Base-by-base conservation (phyloP, 1,140 invertebrate species). In the Drosophila equinoxialis region DNA sequence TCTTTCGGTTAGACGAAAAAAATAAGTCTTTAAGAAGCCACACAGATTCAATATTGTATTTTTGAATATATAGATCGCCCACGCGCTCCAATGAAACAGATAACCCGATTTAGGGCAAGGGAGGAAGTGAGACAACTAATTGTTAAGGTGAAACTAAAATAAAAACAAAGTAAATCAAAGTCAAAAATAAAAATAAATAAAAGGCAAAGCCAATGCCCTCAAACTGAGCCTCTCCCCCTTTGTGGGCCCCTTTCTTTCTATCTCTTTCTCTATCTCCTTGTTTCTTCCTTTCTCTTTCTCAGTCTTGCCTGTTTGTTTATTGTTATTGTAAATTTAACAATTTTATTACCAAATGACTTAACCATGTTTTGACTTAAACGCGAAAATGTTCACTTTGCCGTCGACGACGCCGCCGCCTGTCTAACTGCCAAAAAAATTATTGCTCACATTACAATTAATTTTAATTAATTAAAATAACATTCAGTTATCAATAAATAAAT, bases 391-490 rank as follows among this genome's bases (percentile, higher is more conserved):
- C 45, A 51, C 45, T 51, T 51, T 23, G 45, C 8, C 14, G 37
- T 48, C 63, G 65, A 30, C 30, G 35, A 74, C 58, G 67, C 68
- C 41, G 26, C 68, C 72, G 68, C 55, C 67, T 51, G 45, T 51
- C 45, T 37, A 55, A 65, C 45, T 51, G 45, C 45, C 45, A 51
- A 51, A 41, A 58, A 68, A 26, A 78, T 77, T 79, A 82, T 79
- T 67, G 42, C 35, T 42, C 68, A 55, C 77, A 87, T 83, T 83
- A 89, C 80, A 87, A 82, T 83, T 83, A 89, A 87, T 80, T 83
- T 87, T 76, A 87, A 89, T 87, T 83, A 87, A 89, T 87, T 87
- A 84, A 87, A 87, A 89, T 73, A 80, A 81, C 45, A 51, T 51
- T 51, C 45, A 51, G 17, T 20, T 51, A 51, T 51, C 45, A 51